Percentiles rank a stretch among this genome's conserved stretches.
These are phyloP conservation scores for Eptatretus atami DNA, from an alignment of 2,797 vertebrate genomes.

Conservation along the genomic window DNA sequence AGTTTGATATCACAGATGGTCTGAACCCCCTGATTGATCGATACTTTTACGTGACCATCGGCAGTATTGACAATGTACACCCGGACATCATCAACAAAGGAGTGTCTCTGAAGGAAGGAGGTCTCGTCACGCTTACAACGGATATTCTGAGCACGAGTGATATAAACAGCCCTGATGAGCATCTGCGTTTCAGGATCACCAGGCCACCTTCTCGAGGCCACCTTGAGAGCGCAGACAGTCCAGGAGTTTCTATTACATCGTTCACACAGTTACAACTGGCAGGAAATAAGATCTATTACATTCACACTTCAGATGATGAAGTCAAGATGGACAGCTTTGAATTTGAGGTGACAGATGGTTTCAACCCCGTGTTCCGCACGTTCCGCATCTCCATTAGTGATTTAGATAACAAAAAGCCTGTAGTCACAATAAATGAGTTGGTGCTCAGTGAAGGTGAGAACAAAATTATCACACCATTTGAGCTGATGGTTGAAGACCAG, in stretches of 20 bases:
- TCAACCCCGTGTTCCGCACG: conserved; percentile 68
- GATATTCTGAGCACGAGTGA: conserved; percentile 77
- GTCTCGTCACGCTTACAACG: conserved; percentile 55
- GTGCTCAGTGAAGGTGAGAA: conserved; percentile 38
- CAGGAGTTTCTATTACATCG: conserved; percentile 36
- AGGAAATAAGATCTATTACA: conserved; percentile 74
- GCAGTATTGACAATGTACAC: conserved; percentile 57
- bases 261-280: conserved; percentile 74
- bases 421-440: conserved; percentile 42
- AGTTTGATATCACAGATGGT: conserved; percentile 83
- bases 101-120: conserved; percentile 70
- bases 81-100: conserved; percentile 74
- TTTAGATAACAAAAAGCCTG: conserved; percentile 81
- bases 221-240: conserved; percentile 54
- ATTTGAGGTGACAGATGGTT: conserved; percentile 77
- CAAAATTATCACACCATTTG: conserved; percentile 76
- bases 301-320: conserved; percentile 68
- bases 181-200: conserved; percentile 65
- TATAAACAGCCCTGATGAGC: conserved; percentile 71
- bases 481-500: conserved; percentile 57
- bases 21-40: conserved; percentile 66
- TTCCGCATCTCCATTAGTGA: conserved; percentile 66
- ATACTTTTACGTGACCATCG: conserved; percentile 71
- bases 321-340: conserved; percentile 93
- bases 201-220: conserved; percentile 51